A percentile compares a stretch with the other conserved stretches of the same genome.
These are phyloP conservation scores for Lagodon rhomboides DNA, from an alignment of 2,797 vertebrate species.

Conservation along the genomic window DNA sequence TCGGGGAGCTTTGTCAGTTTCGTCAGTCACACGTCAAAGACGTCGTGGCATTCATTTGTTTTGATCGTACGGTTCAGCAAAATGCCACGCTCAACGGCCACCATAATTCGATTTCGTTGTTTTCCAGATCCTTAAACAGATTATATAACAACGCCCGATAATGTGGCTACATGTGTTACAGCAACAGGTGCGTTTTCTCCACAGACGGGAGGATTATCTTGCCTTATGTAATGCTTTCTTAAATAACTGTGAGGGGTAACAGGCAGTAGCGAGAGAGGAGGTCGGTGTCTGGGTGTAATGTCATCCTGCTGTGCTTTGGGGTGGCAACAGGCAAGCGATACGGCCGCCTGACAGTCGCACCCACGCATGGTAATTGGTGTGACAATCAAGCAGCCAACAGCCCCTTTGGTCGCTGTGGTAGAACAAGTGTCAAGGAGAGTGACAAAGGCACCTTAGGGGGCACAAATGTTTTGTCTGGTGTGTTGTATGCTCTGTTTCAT, in stretches of 20 bases:
- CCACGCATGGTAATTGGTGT: conserved; percentile 65
- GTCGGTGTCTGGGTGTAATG: conserved; percentile 60
- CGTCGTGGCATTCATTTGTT: conserved; percentile 18
- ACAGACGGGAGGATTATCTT: conserved; percentile 29
- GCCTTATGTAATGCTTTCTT: conserved; percentile 46
- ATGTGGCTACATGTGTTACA: neutral
- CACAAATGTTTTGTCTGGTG: conserved; percentile 36
- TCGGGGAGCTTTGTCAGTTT: conserved; percentile 32
- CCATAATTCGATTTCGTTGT: too few species aligned
- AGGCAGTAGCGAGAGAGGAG: conserved; percentile 29
- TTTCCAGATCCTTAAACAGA: conserved; percentile 1
- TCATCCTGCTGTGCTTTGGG: conserved; percentile 58
- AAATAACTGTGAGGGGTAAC: conserved; percentile 47
- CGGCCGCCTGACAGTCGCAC: conserved; percentile 62
- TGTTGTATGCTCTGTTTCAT: conserved; percentile 17
- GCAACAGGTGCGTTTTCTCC: conserved; percentile 25
- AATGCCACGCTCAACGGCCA: conserved; percentile 3
- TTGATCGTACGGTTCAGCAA: conserved; percentile 25
- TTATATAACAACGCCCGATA: conserved; percentile 11
- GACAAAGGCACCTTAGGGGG: conserved; percentile 53
- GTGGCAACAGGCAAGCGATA: conserved; percentile 59
- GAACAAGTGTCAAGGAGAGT: conserved; percentile 67
- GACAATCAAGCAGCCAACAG: conserved; percentile 57
- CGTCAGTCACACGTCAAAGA: conserved; percentile 52
- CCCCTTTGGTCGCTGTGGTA: conserved; percentile 52